Base-by-base conservation (phyloP, 2,888 invertebrate genomes). In the Synanthedon andrenaeformis region DNA sequence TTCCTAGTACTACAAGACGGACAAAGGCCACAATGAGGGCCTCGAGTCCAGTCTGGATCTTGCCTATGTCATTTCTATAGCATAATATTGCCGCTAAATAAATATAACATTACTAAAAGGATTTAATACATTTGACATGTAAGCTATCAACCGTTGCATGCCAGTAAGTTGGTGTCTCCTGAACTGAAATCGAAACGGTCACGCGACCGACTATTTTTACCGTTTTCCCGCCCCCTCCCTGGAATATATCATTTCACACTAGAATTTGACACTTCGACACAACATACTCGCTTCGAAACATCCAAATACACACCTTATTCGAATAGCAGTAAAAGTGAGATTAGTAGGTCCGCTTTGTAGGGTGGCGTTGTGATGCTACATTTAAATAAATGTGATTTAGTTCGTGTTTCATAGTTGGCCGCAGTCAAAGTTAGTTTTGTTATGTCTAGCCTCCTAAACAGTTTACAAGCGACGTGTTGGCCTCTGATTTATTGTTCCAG, bases 241-340 rank as follows among this genome's bases (percentile, higher is more conserved):
- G 59, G 70, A 70, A 76, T 82, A 80, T 79, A 80, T 80, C 82
- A 80, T 82, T 81, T 82, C 76, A 83, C 84, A 84, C 84, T 77
- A 76, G 72, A 62, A 74, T 76, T 74, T 72, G 74, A 82, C 80
- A 78, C 83, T 73, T 72, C 73, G 65, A 66, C 67, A 62, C 58
- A 66, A 65, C 62, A 70, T 56, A 59, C 56, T 35, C 52, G 12
- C 4, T 8, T 13, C 19, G 17, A 11, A 52, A 53, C 60, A 60
- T 63, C 58, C 59, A 10, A 67, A 66, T 69, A 62, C 65, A 63
- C 65, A 71, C 74, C 70, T 57, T 75, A 70, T 64, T 55, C 55
- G 57, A 56, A 51, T 55, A 12, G 14, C 1, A 1, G 28, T 63
- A 70, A 56, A 60, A 62, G 59, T 60, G 60, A 61, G 57, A 58